Conservation (phyloP, 2,888 invertebrate species). For the Ornithoptera alexandrae region DNA sequence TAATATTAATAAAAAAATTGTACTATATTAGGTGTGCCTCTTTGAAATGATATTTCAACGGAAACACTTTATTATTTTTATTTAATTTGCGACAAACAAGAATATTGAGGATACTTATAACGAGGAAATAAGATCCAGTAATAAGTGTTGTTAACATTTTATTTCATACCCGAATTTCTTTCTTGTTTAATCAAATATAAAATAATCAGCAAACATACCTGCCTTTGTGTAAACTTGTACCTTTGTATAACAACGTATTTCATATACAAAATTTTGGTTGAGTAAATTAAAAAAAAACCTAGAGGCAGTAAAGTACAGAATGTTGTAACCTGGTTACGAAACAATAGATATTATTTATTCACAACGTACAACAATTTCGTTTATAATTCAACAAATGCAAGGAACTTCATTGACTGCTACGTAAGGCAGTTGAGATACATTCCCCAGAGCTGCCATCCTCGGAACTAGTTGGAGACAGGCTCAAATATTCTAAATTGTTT, state of each 20-base stretch:
- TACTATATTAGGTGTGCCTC: background rate
- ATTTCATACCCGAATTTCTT: too few relatives aligned
- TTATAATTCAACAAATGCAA: slow-evolving; percentile 3
- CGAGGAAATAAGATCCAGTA: too few relatives aligned
- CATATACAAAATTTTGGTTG: too few relatives aligned
- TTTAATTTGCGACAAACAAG: background rate
- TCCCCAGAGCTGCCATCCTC: background rate
- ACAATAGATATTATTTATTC: background rate
- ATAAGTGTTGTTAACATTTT: too few relatives aligned
- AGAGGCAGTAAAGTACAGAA: too few relatives aligned
- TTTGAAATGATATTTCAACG: background rate
- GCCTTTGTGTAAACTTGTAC: too few relatives aligned
- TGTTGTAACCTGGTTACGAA: background rate
- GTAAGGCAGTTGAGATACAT: background rate
- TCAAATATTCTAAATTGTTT: background rate
- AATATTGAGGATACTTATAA: background rate
- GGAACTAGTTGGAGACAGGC: background rate
- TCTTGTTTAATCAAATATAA: too few relatives aligned
- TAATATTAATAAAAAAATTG: too few relatives aligned
- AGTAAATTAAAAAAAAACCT: too few relatives aligned
- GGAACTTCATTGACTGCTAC: background rate
- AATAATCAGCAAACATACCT: too few relatives aligned
- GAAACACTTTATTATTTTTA: background rate
- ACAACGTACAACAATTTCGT: background rate
- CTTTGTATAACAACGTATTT: too few relatives aligned